phyloP scores from a whole-genome alignment of 2,888 invertebrate genomes.

The Cetonia aurata region DNA sequence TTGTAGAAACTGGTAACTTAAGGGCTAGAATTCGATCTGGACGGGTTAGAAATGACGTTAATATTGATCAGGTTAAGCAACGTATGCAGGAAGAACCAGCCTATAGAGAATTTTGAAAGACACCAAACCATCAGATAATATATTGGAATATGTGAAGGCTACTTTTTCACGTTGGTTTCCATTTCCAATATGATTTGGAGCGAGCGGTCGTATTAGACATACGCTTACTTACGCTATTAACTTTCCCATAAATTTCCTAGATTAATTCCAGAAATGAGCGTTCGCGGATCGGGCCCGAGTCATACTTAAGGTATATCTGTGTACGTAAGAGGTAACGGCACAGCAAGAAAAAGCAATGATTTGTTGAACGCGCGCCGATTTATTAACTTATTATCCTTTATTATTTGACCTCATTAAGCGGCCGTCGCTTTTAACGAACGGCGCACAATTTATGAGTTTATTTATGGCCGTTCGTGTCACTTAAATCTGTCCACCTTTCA shows the following conservation, averaged over 20 bases:
- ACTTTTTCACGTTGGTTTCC: too few relatives aligned
- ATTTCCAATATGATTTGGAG: too few relatives aligned
- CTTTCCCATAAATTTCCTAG: slow-evolving; percentile 30
- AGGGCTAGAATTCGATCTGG: too few relatives aligned
- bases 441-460: slow-evolving; percentile 50
- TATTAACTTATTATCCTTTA: slow-evolving; percentile 56
- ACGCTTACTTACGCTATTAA: slow-evolving; percentile 22
- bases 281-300: neutral
- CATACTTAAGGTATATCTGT: neutral
- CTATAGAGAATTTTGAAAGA: too few relatives aligned
- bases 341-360: slow-evolving; percentile 35
- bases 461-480: slow-evolving; percentile 45
- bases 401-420: slow-evolving; percentile 56
- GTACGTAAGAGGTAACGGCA: neutral
- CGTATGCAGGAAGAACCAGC: too few relatives aligned
- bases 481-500: slow-evolving; percentile 41
- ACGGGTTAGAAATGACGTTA: too few relatives aligned
- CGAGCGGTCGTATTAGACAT: too few relatives aligned
- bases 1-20: too few relatives aligned
- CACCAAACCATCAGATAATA: too few relatives aligned
- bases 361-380: slow-evolving; percentile 47
- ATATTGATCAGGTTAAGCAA: too few relatives aligned
- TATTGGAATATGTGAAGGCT: too few relatives aligned
- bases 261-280: slow-evolving; percentile 30
- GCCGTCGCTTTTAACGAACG: slow-evolving; percentile 52